phyloP scores from a whole-genome alignment of 1,140 invertebrate species.

The Pogonus chalceus region DNA sequence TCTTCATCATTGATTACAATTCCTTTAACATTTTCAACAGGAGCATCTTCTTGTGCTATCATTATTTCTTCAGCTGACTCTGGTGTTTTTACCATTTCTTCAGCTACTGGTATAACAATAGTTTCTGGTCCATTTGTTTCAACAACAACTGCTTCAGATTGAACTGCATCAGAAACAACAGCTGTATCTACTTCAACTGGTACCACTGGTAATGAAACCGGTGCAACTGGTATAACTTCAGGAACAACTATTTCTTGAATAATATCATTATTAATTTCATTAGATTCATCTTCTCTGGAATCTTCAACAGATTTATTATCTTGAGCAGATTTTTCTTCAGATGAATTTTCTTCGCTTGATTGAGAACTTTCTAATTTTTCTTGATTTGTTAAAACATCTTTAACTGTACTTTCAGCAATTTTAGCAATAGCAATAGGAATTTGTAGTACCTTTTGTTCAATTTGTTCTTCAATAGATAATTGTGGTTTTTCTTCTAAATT shows the following conservation, averaged over 20 bases:
- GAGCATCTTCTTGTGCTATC: background rate
- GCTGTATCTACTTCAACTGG: background rate
- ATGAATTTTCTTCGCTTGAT: background rate
- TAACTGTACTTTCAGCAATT: background rate
- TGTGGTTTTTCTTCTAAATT: constrained; percentile 15
- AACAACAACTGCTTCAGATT: background rate
- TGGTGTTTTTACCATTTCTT: background rate
- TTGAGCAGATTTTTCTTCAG: background rate
- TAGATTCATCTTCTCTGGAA: constrained; percentile 11
- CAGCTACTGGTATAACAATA: constrained; percentile 2
- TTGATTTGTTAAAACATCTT: constrained; percentile 1
- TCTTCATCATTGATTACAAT: too few relatives aligned
- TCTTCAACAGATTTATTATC: constrained; percentile 4
- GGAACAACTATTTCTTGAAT: background rate
- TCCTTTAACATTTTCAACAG: background rate
- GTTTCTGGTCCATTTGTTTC: background rate
- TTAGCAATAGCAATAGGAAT: background rate
- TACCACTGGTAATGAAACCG: background rate
- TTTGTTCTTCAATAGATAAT: constrained; percentile 6
- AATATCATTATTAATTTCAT: constrained; percentile 5
- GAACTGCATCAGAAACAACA: background rate
- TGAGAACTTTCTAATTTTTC: constrained; percentile 1
- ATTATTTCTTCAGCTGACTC: background rate
- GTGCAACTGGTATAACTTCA: background rate
- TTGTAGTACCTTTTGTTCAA: background rate